These are phyloP conservation scores for Hydrotaea diabolus DNA, from an alignment of 2,888 invertebrate species.

Conservation along the genomic window DNA sequence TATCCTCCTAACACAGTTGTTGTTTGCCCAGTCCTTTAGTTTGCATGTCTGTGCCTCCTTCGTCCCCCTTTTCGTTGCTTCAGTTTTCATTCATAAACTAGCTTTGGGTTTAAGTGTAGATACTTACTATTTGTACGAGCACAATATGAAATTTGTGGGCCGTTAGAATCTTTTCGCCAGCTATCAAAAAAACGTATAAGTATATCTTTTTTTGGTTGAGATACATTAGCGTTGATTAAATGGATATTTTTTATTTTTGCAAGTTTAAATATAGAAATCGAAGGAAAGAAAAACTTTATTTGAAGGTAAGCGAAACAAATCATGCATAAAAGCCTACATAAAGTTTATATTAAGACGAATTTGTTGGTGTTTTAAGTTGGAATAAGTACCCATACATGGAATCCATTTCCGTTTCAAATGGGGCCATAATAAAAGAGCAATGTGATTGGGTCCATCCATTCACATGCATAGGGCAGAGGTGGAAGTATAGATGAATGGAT, in stretches of 20 bases:
- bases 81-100: constrained; percentile 27
- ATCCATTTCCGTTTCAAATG: constrained; percentile 5
- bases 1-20: not conserved
- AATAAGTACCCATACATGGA: constrained; percentile 9
- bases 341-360: not conserved
- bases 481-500: not conserved
- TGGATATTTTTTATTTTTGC: not conserved
- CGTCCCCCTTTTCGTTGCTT: not conserved
- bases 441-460: not conserved
- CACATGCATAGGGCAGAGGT: too few species aligned
- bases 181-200: not conserved
- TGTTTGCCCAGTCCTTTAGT: not conserved
- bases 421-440: not conserved
- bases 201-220: not conserved
- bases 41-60: not conserved
- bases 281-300: not conserved
- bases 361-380: not conserved
- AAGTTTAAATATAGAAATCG: constrained; percentile 17
- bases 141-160: not conserved
- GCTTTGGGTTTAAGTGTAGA: not conserved
- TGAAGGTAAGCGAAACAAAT: not conserved
- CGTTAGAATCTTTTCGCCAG: not conserved
- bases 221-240: constrained; percentile 34
- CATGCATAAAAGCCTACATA: constrained; percentile 7
- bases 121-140: constrained; percentile 1